Evolutionary conservation across 2,113 vertebrate species (phyloP).

Genomic region (Fulmarus glacialis): DNA sequence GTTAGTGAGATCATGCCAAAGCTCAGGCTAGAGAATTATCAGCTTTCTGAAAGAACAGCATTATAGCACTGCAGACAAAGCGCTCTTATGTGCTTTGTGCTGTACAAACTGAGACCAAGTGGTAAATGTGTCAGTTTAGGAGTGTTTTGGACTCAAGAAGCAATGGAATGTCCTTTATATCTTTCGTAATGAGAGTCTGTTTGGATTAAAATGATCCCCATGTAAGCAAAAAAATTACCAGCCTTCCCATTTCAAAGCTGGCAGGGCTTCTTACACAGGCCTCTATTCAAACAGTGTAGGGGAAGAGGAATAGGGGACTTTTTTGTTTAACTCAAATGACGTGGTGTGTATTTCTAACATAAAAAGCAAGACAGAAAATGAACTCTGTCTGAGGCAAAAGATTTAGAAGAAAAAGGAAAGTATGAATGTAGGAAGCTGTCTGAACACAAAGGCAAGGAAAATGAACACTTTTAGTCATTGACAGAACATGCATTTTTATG

Average conservation of each 20-base stretch:
- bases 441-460: conserved; percentile 56
- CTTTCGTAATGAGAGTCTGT: conserved; percentile 51
- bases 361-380: conserved; percentile 48
- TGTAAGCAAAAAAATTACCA: conserved; percentile 60
- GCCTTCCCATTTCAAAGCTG: conserved; percentile 49
- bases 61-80: conserved; percentile 53
- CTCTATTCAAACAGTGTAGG: conserved; percentile 35
- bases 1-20: background rate
- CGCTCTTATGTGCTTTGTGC: conserved; percentile 48
- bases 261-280: conserved; percentile 41
- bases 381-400: conserved; percentile 38
- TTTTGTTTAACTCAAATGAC: conserved; percentile 52
- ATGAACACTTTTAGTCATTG: conserved; percentile 31
- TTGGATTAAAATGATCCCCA: conserved; percentile 61
- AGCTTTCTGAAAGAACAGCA: conserved; percentile 47
- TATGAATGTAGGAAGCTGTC: conserved; percentile 47
- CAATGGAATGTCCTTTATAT: conserved; percentile 58
- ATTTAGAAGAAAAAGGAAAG: conserved; percentile 43
- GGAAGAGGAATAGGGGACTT: conserved; percentile 47
- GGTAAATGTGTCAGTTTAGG: conserved; percentile 48
- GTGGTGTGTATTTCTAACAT: conserved; percentile 55
- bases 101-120: conserved; percentile 45
- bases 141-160: conserved; percentile 30
- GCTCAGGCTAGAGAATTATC: conserved; percentile 13
- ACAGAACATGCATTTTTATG: conserved; percentile 37